Conservation (phyloP, 2,113 vertebrate genomes). For the Pelusios castaneus region DNA sequence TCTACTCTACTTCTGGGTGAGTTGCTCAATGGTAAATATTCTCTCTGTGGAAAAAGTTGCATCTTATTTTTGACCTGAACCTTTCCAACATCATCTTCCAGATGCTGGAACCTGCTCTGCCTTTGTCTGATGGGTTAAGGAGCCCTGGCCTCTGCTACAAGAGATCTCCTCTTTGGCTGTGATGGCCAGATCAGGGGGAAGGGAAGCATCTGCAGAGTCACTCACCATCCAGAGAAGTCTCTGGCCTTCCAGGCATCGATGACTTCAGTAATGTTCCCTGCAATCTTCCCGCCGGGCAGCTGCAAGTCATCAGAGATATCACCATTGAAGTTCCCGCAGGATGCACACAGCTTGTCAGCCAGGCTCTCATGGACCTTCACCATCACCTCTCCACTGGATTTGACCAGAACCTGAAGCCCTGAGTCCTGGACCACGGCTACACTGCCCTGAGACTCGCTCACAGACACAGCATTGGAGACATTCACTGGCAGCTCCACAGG, state of each 20-base stretch:
- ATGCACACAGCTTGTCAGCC: not conserved
- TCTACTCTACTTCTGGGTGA: too few relatives aligned
- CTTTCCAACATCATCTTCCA: not conserved
- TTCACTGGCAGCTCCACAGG: not conserved
- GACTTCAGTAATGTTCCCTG: not conserved
- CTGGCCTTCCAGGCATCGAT: conserved; percentile 4
- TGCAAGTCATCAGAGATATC: not conserved
- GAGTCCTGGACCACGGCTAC: conserved; percentile 28
- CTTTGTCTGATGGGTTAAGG: not conserved
- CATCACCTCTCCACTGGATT: conserved; percentile 14
- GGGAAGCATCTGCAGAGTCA: not conserved
- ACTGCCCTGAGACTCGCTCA: not conserved
- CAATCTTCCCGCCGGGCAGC: not conserved
- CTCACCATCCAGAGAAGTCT: conserved; percentile 9
- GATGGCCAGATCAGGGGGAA: not conserved
- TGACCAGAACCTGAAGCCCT: conserved; percentile 64
- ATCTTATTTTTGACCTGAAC: not conserved
- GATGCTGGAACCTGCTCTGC: not conserved
- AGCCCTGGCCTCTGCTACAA: not conserved
- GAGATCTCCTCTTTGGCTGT: not conserved
- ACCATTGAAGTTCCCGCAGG: conserved; percentile 12
- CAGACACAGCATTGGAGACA: not conserved
- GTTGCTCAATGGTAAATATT: too few relatives aligned
- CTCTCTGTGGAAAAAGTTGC: too few relatives aligned
- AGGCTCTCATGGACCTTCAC: not conserved